These are phyloP conservation scores for Drosophila meridionalis DNA, from an alignment of 2,888 invertebrate genomes.

Conservation along the genomic window DNA sequence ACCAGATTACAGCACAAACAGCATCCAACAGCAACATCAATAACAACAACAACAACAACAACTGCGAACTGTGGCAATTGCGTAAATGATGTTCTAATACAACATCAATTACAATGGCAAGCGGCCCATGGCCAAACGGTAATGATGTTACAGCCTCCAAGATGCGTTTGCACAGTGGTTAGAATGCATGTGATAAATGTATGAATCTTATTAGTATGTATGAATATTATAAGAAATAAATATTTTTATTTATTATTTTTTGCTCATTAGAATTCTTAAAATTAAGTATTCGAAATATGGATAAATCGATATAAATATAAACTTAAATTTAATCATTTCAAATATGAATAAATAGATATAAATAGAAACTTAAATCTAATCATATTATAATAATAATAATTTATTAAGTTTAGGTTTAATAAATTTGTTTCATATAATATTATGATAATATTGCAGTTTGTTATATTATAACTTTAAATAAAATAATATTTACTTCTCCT, in stretches of 20 bases:
- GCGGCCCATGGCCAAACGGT: slow-evolving; percentile 73
- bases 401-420: too few species aligned
- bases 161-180: slow-evolving; percentile 57
- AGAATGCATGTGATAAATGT: background rate
- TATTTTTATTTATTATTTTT: background rate
- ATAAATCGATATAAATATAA: background rate
- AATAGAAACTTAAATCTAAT: too few species aligned
- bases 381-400: too few species aligned
- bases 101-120: slow-evolving; percentile 80
- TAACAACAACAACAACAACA: slow-evolving; percentile 20
- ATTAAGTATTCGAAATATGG: background rate
- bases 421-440: too few species aligned
- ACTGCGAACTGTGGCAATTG: slow-evolving; percentile 70
- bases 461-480: too few species aligned
- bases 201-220: background rate
- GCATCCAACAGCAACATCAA: slow-evolving; percentile 25
- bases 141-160: slow-evolving; percentile 69
- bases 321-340: too few species aligned
- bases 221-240: background rate
- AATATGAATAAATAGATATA: too few species aligned
- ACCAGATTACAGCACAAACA: slow-evolving; percentile 46
- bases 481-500: too few species aligned
- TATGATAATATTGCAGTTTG: too few species aligned
- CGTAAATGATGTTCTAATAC: slow-evolving; percentile 81
- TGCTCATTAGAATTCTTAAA: too few species aligned